Conservation (phyloP, 2,797 vertebrate species). For the Phataginus tricuspis region DNA sequence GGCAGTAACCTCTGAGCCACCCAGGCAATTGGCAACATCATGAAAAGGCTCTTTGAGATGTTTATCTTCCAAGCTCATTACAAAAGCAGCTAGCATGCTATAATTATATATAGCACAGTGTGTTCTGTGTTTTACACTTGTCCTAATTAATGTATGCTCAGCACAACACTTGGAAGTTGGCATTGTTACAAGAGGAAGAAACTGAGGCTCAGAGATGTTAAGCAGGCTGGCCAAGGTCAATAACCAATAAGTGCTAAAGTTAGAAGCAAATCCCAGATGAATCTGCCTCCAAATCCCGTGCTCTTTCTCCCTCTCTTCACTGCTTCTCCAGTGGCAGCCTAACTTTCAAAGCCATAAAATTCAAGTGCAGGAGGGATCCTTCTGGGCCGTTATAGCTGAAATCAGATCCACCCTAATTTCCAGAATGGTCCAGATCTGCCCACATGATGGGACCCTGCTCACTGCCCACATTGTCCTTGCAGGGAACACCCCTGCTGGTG, state of each 20-base stretch:
- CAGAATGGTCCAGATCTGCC: neutral
- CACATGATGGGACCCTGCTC: too few species aligned
- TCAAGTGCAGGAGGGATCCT: neutral
- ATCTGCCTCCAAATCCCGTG: neutral
- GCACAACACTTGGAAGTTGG: neutral
- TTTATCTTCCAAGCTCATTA: neutral
- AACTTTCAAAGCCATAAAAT: neutral
- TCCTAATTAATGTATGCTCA: neutral
- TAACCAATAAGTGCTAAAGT: neutral
- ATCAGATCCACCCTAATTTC: neutral
- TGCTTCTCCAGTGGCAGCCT: neutral
- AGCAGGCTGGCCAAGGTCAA: neutral
- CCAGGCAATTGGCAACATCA: neutral
- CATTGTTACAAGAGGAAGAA: neutral
- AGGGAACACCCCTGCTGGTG: neutral
- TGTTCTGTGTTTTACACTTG: neutral
- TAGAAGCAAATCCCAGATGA: neutral
- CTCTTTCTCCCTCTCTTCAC: neutral
- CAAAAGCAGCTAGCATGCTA: neutral
- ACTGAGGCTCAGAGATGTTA: neutral
- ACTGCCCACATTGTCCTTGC: neutral
- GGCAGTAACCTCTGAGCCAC: neutral
- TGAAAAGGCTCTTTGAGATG: neutral
- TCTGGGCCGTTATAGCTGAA: neutral
- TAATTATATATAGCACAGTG: neutral